Evolutionary conservation across 2,797 vertebrate genomes (phyloP), one percentile per base, ranked within the genome.

Genomic region (Neosalanx taihuensis): DNA sequence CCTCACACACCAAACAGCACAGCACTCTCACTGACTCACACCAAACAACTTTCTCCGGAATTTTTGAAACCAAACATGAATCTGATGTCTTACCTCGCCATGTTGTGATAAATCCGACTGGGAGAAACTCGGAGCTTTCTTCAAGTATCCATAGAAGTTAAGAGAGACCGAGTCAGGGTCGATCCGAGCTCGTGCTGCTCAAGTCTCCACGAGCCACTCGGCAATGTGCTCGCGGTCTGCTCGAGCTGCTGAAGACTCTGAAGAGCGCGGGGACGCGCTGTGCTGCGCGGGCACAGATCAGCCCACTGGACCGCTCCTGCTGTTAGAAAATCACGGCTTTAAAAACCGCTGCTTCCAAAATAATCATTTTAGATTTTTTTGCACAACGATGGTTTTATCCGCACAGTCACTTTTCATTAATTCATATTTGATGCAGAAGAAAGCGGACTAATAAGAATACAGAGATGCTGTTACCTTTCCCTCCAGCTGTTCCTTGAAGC

Each of bases 201-300:
- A 72, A 59, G 59, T 53, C 53, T 69, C 63, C 29, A 33, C 57
- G 37, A 41, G 37, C 37, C 37, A 51, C 64, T 67, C 69, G 4
- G 69, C 77, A 79, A 66, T 59, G 77, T 72, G 70, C 73, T 75
- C 64, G 20, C 73, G 69, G 57, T 71, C 41, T 35, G 65, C 60
- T 77, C 13, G 61, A 29, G 59, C 70, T 77, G 71, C 33, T 59
- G 67, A 13, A 69, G 59, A 79, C 74, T 61, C 79, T 18, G 53
- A 20, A 56, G 58, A 23, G 65, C 30, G 13, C 4, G n/a, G 35
- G 31, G 37, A 72, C 76, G 81, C 67, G 70, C 69, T 63, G 33
- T 9, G 37, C 12, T 74, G 71, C 61, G 64, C 67, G 71, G 66
- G 70, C 75, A 87, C 82, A 85, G 83, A 82, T 82, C 79, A 77